Evolutionary conservation across 2,888 invertebrate species (phyloP), one percentile per base, ranked within the genome.

Genomic region (Bombyx huttoni): DNA sequence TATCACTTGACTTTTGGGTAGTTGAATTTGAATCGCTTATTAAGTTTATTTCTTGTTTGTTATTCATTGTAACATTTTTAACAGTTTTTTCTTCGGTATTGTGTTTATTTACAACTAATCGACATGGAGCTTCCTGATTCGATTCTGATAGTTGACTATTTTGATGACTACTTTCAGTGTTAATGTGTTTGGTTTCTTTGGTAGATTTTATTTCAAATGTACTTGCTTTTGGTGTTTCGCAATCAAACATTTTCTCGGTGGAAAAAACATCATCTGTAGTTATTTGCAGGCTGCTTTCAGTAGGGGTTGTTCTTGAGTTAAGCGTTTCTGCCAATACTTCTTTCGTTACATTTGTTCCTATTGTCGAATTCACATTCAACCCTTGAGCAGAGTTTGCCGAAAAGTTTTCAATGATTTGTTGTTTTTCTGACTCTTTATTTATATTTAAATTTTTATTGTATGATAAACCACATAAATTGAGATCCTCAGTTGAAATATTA

Each of bases 1-100:
- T 57, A 49, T 5, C 24, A 5, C 59, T 55, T 59, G 57, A 56
- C 54, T 59, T 63, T 50, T 52, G 51, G 40, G 40, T 40, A 12
- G 40, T 8, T 40, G 7, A 40, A 40, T 40, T 40, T 40, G 12
- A 40, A 40, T 40, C 12, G 12, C 12, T 7, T 40, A 6, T 40
- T 7, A 12, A 8, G 12, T 10, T 40, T 40, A 40, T 7, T 1
- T 1, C 40, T 3, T 3, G 0, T 40, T 40, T 40, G 9, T 40
- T 40, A 12, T 40, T 1, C 7, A 40, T 40, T 40, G 40, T 7
- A 3, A 40, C 3, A 40, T 40, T 40, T 40, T 40, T 1, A 40
- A 12, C 8, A 40, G 40, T 1, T 40, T 40, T 40, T 40, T 40
- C 40, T 40, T 40, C 12, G 7, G 7, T 40, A 12, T 40, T 40